Evolutionary conservation across 2,113 vertebrate genomes (phyloP).

Genomic region (Ptyas mucosa): DNA sequence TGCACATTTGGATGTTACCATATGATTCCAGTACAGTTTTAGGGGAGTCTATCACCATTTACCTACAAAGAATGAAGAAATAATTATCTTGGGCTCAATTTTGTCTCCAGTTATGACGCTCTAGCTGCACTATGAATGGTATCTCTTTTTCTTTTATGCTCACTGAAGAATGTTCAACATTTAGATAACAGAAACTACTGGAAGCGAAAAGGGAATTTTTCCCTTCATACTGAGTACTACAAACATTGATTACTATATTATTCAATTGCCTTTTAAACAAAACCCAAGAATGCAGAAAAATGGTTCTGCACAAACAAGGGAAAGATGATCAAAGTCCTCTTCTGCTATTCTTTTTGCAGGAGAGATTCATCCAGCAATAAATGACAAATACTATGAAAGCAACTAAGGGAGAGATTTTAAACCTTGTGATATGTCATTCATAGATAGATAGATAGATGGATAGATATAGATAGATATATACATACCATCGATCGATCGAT

Average conservation of each 20-base stretch:
- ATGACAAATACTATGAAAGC: constrained; percentile 15
- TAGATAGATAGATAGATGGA: background rate
- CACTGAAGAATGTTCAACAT: constrained; percentile 56
- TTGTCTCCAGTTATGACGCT: constrained; percentile 12
- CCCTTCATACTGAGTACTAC: constrained; percentile 31
- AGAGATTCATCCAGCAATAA: background rate
- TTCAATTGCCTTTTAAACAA: constrained; percentile 58
- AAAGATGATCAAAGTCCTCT: constrained; percentile 19
- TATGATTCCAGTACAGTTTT: background rate
- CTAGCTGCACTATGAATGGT: constrained; percentile 40
- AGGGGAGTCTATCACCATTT: constrained; percentile 2
- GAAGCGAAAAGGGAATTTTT: constrained; percentile 42
- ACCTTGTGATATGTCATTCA: constrained; percentile 2
- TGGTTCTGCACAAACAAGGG: constrained; percentile 14
- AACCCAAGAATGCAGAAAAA: constrained; percentile 43
- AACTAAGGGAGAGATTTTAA: constrained; percentile 25
- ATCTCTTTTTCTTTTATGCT: constrained; percentile 51
- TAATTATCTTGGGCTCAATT: constrained; percentile 14
- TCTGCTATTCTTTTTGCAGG: constrained; percentile 17
- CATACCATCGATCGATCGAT: too few species aligned
- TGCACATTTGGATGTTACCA: background rate
- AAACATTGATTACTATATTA: constrained; percentile 60
- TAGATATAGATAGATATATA: too few species aligned
- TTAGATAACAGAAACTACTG: constrained; percentile 54
- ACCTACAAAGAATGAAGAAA: background rate